phyloP scores from a whole-genome alignment of 2,113 vertebrate species.

The Psettodes erumei region DNA sequence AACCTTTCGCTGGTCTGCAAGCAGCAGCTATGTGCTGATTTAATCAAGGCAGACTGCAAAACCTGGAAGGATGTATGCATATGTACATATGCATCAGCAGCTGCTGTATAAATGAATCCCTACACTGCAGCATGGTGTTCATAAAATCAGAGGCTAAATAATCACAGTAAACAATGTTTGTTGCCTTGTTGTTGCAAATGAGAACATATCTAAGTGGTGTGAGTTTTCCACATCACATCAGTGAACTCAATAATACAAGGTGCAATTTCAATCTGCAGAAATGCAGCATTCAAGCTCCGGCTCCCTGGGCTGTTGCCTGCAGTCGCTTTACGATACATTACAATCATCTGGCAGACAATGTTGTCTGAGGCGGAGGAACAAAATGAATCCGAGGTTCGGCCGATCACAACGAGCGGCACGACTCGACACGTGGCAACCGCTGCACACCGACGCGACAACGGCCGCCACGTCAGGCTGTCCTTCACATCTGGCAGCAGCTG shows the following conservation, averaged over 20 bases:
- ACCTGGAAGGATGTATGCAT: constrained; percentile 12
- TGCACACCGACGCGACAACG: neutral
- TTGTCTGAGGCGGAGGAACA: neutral
- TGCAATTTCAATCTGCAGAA: neutral
- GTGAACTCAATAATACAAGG: no score
- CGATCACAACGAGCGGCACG: neutral
- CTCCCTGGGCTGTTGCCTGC: neutral
- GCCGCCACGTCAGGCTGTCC: no score
- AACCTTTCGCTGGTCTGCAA: constrained; percentile 13
- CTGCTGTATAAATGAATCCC: neutral
- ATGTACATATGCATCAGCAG: neutral
- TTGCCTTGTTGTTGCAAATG: neutral
- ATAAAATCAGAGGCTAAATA: neutral
- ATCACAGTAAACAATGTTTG: no score
- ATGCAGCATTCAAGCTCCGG: neutral
- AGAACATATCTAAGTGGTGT: neutral
- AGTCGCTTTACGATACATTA: neutral
- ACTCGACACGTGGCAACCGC: no score
- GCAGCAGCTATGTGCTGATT: constrained; percentile 1
- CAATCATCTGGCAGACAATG: neutral
- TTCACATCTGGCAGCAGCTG: constrained; percentile 2
- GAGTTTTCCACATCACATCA: neutral
- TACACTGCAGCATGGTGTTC: neutral
- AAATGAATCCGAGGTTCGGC: neutral
- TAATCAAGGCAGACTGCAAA: constrained; percentile 34